Percentiles rank a stretch among this genome's conserved stretches.
These are phyloP conservation scores for Tetramorium simillimum DNA, from an alignment of 1,140 invertebrate species.

Conservation along the genomic window DNA sequence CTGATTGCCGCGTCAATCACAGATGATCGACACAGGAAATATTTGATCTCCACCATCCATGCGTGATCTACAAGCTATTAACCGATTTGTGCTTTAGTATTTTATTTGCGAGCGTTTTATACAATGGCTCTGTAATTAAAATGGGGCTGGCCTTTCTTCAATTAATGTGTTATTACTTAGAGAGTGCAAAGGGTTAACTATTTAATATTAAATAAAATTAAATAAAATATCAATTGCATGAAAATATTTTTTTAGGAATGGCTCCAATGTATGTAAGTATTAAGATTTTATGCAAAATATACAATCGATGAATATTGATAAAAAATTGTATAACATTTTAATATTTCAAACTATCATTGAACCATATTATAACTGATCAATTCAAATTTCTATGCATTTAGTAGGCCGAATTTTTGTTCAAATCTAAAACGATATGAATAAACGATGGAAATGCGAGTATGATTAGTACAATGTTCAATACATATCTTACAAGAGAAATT, in stretches of 20 bases:
- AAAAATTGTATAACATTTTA: neutral
- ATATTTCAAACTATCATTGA: neutral
- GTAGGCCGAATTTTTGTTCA: slow-evolving; percentile 33
- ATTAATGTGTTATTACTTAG: neutral
- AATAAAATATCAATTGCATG: neutral
- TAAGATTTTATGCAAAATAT: neutral
- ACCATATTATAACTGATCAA: neutral
- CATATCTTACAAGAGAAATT: slow-evolving; percentile 21
- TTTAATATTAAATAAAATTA: neutral
- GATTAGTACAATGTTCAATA: neutral
- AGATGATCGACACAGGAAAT: neutral
- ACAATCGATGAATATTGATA: neutral
- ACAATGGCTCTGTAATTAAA: neutral
- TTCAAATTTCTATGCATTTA: neutral
- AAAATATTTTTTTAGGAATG: slow-evolving; percentile 3
- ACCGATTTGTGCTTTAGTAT: neutral
- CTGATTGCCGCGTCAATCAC: neutral
- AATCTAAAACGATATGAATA: neutral
- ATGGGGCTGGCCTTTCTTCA: neutral
- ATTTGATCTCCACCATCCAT: neutral
- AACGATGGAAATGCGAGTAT: neutral
- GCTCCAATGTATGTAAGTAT: neutral
- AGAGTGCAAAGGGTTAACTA: neutral
- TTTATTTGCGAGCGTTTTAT: neutral
- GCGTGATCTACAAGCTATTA: neutral